Evolutionary conservation across 2,113 vertebrate species (phyloP), one percentile per base, ranked within the genome.

Genomic region (Tragelaphus strepsiceros): DNA sequence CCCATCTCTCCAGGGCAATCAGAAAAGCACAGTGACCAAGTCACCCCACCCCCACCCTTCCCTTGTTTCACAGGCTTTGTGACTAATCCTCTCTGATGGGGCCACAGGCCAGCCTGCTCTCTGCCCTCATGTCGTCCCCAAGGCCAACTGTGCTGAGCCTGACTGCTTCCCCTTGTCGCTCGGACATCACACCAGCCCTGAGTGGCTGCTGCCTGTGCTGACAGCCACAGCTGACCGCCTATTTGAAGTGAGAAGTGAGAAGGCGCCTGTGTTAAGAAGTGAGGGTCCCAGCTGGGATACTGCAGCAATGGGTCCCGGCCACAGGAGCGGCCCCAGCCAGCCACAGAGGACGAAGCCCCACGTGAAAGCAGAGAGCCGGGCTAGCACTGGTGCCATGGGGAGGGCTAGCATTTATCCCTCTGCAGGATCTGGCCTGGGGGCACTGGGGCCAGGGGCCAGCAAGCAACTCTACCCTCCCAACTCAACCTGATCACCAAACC

Each of bases 121-220:
- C 53, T 5, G 19, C 78, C 22, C 8, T 35, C 19, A 10, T 1
- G 1, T 35, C 67, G 7, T 3, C 49, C 26, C 17, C 15, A 21
- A 35, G 49, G 49, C 62, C 35, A 30, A 54, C 56, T 22, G 35
- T 3, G 10, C 81, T 35, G 32, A 82, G 17, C 53, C 16, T 7
- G 56, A 77, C 28, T 14, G n/a, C 49, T 22, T 74, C 28, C 49
- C 78, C 26, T 24, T 58, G 83, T 64, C 4, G 39, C 82, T 2
- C 11, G 6, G 54, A 28, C 5, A 0, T 35, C 35, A 53, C 39
- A 21, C 0, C 1, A 5, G 21, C 43, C 82, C 35, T 1, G 7
- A 53, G 58, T 2, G n/a, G 83, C 74, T 78, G 84, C 83, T 78
- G 71, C 61, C 84, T 0, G 0, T 56, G 54, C 81, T 43, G 64